These are phyloP conservation scores for Lophura swinhoii DNA, from an alignment of 2,797 vertebrate genomes.

Conservation along the genomic window DNA sequence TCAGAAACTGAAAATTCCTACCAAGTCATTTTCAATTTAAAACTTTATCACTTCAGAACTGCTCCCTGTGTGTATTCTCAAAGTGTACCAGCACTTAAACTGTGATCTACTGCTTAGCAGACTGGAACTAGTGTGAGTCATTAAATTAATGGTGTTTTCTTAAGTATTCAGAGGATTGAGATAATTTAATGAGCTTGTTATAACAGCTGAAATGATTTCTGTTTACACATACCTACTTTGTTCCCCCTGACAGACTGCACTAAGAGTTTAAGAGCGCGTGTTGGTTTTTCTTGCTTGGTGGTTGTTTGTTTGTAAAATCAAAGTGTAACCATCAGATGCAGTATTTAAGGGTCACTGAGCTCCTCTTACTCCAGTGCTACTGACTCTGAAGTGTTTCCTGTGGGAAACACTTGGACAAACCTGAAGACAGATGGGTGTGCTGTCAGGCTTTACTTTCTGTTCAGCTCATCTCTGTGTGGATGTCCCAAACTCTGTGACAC, in stretches of 20 bases:
- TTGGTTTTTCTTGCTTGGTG: neutral
- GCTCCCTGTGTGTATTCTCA: neutral
- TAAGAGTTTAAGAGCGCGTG: neutral
- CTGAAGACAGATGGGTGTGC: neutral
- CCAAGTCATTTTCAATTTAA: constrained; percentile 21
- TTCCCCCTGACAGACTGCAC: neutral
- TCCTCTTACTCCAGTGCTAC: neutral
- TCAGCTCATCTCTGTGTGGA: neutral
- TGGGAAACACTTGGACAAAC: neutral
- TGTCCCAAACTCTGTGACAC: neutral
- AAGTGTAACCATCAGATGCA: neutral
- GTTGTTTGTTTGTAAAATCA: neutral
- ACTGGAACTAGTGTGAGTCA: constrained; percentile 1
- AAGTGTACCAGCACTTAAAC: neutral
- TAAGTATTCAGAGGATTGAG: neutral
- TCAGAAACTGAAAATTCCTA: neutral
- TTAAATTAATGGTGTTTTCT: constrained; percentile 10
- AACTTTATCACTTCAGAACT: constrained; percentile 12
- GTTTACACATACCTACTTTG: neutral
- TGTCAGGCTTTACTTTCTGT: neutral
- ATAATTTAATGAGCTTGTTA: constrained; percentile 1
- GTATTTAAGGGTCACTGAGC: neutral
- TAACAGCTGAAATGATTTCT: neutral
- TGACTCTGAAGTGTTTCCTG: neutral
- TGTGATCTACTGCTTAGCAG: constrained; percentile 7